A percentile compares a stretch with the other conserved stretches of the same genome.
phyloP scores from a whole-genome alignment of 2,797 vertebrate species.

The Masticophis lateralis region DNA sequence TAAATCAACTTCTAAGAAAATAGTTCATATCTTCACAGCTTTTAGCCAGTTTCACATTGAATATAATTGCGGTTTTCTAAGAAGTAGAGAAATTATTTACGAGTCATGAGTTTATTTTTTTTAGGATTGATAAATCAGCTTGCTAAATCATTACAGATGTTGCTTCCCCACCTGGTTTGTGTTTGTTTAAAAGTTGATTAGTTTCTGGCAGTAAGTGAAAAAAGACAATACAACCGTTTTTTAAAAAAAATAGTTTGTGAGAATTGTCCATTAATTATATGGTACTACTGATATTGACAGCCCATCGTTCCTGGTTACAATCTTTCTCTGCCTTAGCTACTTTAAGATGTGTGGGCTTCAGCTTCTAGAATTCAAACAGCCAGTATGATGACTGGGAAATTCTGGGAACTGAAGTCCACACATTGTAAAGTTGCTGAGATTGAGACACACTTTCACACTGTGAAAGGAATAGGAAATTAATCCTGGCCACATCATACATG shows the following conservation, averaged over 20 bases:
- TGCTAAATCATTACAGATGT: background rate
- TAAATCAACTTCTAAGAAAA: background rate
- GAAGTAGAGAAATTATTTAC: background rate
- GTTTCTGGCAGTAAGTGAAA: background rate
- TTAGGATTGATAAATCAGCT: background rate
- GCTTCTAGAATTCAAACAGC: no score
- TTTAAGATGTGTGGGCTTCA: no score
- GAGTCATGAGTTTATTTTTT: no score
- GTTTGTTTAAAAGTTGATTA: background rate
- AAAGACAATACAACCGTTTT: background rate
- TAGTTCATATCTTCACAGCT: background rate
- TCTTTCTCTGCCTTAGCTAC: no score
- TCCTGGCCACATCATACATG: no score
- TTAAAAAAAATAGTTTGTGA: background rate
- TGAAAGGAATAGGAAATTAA: no score
- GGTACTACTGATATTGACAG: background rate
- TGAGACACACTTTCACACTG: no score
- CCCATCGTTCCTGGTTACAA: background rate
- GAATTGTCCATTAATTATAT: background rate
- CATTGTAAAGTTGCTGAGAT: no score
- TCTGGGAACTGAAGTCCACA: no score
- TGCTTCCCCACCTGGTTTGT: background rate
- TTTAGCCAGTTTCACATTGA: background rate
- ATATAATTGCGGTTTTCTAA: background rate
- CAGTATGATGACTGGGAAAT: no score